Evolutionary conservation across 2,888 invertebrate species (phyloP).

Genomic region (Dasysyrphus tricinctus): DNA sequence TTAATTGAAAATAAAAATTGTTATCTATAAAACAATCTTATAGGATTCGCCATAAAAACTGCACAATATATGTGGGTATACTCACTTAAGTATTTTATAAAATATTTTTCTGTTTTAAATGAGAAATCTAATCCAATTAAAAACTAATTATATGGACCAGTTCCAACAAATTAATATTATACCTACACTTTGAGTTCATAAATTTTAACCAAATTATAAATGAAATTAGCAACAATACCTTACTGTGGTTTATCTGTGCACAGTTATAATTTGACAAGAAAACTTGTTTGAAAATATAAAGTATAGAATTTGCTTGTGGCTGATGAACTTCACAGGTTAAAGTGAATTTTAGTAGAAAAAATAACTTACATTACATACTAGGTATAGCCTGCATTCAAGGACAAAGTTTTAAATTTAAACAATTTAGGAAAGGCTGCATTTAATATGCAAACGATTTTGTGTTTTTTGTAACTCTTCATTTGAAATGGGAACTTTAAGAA

Average conservation of each 20-base stretch:
- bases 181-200: neutral
- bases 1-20: neutral
- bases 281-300: neutral
- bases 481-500: too few relatives aligned
- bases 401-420: neutral
- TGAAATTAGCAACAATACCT: neutral
- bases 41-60: neutral
- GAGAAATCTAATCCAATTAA: constrained; percentile 6
- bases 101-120: neutral
- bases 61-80: neutral
- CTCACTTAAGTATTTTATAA: neutral
- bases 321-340: neutral
- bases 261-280: neutral
- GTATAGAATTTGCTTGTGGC: neutral
- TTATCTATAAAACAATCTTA: neutral
- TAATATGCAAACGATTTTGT: too few relatives aligned
- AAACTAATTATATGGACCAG: neutral
- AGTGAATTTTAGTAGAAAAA: neutral
- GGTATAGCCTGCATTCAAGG: neutral
- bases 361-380: neutral
- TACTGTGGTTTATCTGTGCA: neutral
- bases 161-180: neutral
- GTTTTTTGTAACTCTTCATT: too few relatives aligned
- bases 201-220: neutral
- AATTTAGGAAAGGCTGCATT: neutral